Evolutionary conservation across 2,797 vertebrate species (phyloP), one percentile per base, ranked within the genome.

Genomic region (Semaprochilodus insignis): DNA sequence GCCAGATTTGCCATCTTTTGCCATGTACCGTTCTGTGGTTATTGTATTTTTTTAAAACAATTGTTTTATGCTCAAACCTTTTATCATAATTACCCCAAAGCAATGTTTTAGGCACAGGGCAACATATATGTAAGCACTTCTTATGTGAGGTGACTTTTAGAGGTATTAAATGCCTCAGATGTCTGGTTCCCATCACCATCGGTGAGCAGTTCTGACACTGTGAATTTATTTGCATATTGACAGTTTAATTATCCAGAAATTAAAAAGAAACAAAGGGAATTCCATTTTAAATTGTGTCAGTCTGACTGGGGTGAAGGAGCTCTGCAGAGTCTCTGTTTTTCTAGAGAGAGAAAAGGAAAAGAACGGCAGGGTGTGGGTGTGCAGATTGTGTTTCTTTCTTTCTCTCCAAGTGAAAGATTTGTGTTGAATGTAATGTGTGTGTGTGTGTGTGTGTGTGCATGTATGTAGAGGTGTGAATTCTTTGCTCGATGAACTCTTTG

Each of bases 391-490:
- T 77, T 40, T 77, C 77, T 67, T 1, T 77, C 25, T 75, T 62
- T 84, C 75, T 76, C 67, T 81, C 60, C 59, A 10, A 77, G 80
- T 66, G 66, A 77, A 72, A 73, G 79, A 62, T 80, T 71, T 71
- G 27, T 82, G 77, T 66, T 52, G 79, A 73, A 66, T 78, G 84
- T 75, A 73, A 51, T 81, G 84, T 75, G 55, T 63, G 52, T 72
- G 52, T 66, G n/a, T 67, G 75, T 79, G 60, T 82, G 60, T 76
- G 65, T 52, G 82, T 73, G 21, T 71, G 62, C 83, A 40, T 77
- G 65, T 44, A 65, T 69, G 76, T 65, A 72, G 80, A 79, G 71
- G 80, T 85, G 71, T 81, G 79, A 81, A 81, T 81, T 85, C 76
- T 80, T 82, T 82, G 74, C 71, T 79, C 73, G 40, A 14, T 77